These are phyloP conservation scores for Patiria pectinifera DNA, from an alignment of 53 echinoderm and acorn worm genomes.

Conservation along the genomic window DNA sequence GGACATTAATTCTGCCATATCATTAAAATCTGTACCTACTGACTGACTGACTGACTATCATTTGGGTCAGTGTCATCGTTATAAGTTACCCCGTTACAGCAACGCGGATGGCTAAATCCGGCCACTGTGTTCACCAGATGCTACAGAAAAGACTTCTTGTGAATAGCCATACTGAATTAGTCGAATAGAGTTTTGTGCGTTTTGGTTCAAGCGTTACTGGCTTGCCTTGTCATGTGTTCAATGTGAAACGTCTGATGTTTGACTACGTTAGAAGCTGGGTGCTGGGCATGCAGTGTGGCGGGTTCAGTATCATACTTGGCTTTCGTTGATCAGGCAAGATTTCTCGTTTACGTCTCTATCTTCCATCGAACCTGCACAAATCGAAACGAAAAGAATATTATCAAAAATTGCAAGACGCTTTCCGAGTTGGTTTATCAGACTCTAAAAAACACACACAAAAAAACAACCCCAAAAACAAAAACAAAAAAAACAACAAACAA, in stretches of 20 bases:
- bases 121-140: not conserved
- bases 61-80: not conserved
- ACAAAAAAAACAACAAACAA: too few species aligned
- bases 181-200: too few species aligned
- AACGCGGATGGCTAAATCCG: not conserved
- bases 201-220: too few species aligned
- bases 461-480: too few species aligned
- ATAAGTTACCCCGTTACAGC: not conserved
- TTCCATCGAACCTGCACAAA: constrained; percentile 51
- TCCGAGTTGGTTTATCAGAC: not conserved
- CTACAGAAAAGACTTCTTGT: too few species aligned
- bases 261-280: not conserved
- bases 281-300: not conserved
- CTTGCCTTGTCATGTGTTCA: too few species aligned
- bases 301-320: constrained; percentile 50
- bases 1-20: too few species aligned
- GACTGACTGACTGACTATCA: not conserved
- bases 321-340: constrained; percentile 70
- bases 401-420: not conserved
- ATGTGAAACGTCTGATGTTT: not conserved
- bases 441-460: too few species aligned
- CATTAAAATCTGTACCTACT: too few species aligned
- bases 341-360: constrained; percentile 66
- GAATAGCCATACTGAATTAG: too few species aligned
- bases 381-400: not conserved